Conservation (phyloP, 2,797 vertebrate species). For the Gadopsis marmoratus region DNA sequence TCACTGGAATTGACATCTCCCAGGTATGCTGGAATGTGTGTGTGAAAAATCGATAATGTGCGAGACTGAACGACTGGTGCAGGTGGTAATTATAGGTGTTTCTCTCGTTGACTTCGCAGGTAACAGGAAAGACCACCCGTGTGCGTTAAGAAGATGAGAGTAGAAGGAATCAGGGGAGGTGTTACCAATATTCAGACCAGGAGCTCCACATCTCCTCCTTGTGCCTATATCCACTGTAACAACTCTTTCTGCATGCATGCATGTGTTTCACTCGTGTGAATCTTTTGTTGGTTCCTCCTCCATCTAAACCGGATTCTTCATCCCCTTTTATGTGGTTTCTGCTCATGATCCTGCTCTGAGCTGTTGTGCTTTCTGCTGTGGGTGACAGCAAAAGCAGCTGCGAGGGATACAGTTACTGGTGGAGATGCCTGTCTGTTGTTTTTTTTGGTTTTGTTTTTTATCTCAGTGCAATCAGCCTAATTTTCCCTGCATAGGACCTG, state of each 20-base stretch:
- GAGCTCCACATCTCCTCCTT: constrained; percentile 31
- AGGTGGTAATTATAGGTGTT: background rate
- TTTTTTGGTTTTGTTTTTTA: constrained; percentile 9
- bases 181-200: constrained; percentile 15
- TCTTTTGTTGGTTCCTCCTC: constrained; percentile 18
- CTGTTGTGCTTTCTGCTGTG: constrained; percentile 11
- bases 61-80: background rate
- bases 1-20: constrained; percentile 91
- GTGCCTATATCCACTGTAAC: constrained; percentile 57
- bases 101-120: constrained; percentile 61
- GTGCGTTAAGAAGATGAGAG: constrained; percentile 64
- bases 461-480: background rate
- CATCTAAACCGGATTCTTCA: background rate
- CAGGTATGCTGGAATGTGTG: constrained; percentile 80
- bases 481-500: background rate
- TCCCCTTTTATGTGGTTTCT: constrained; percentile 12
- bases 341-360: background rate
- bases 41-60: background rate
- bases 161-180: background rate
- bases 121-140: constrained; percentile 30
- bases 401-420: background rate
- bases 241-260: constrained; percentile 53
- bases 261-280: constrained; percentile 39
- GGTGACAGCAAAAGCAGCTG: constrained; percentile 12
- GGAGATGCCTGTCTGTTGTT: background rate